A percentile compares a stretch with the other conserved stretches of the same genome.
Conservation (phyloP, 2,113 vertebrate genomes). For the Pyrgilauda ruficollis region DNA sequence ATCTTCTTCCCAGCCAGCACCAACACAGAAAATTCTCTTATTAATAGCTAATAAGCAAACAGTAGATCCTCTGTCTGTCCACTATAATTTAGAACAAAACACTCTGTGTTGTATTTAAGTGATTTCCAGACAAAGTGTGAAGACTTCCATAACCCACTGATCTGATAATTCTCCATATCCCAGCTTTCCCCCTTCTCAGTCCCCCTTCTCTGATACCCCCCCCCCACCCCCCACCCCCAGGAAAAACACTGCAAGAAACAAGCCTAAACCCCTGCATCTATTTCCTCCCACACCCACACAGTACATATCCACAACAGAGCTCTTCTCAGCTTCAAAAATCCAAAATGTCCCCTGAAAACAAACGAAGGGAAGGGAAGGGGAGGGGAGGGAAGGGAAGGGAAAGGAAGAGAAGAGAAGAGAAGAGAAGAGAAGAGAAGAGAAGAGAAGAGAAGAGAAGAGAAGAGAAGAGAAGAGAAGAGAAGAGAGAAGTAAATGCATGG, state of each 20-base stretch:
- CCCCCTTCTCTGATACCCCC: neutral
- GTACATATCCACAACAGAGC: conserved; percentile 45
- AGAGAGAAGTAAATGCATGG: conserved; percentile 22
- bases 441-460: conserved; percentile 20
- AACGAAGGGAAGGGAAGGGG: neutral
- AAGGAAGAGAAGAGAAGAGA: conserved; percentile 26
- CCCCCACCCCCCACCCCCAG: neutral
- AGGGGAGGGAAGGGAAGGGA: neutral
- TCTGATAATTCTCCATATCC: neutral
- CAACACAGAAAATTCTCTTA: neutral
- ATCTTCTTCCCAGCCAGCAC: neutral
- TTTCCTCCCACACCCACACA: neutral
- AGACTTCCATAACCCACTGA: neutral
- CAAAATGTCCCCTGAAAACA: conserved; percentile 37
- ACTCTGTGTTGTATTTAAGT: neutral
- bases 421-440: conserved; percentile 25
- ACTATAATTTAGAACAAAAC: neutral
- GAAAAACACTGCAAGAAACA: neutral
- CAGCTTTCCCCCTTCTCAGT: neutral
- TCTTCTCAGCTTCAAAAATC: conserved; percentile 58
- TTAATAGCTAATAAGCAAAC: neutral
- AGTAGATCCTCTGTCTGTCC: neutral
- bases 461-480: conserved; percentile 1
- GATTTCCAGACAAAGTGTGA: neutral
- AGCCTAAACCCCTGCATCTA: neutral